Base-by-base conservation (phyloP, 2,113 vertebrate species). In the Sylvietta virens region DNA sequence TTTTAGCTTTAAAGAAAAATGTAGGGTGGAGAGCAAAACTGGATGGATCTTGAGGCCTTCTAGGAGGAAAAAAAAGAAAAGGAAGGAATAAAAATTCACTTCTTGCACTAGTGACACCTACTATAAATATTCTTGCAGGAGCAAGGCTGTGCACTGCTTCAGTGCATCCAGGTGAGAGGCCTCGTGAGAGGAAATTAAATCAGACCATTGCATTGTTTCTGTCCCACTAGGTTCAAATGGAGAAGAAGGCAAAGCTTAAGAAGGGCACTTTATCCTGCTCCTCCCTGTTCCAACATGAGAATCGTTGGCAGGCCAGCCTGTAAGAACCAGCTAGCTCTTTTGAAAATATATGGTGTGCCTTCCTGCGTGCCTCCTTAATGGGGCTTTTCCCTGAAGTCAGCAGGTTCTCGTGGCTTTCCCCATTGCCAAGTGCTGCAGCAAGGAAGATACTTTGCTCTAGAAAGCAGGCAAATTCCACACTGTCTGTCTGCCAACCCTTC, bases 101-200 rank as follows among this genome's bases (percentile, higher is more conserved):
- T 81, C 57, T 88, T 81, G 39, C 71, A 40, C 24, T 58, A 42
- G 66, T 50, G 64, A 35, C 91, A 31, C 64, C 47, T 42, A 16
- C 64, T 88, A 24, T 86, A 86, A 90, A 73, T 92, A 83, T 74
- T 62, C 62, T 35, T 78, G 40, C 56, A 81, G 82, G 40, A 92
- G 47, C 85, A 92, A 81, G 72, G 39, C 47, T 90, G 13, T 66
- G 57, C 50, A 28, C 62, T 86, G 67, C 86, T 93, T 90, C 79
- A 66, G 60, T 93, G 88, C 94, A 83, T 88, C 67, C 91, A 92
- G 92, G 86, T 96, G 86, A 96, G 86, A 90, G 88, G 64, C 82
- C 82, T 95, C 8, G 8, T 1, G 27, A 95, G 72, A 94, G 64
- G 82, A 96, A 95, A 70, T 94, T 73, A 88, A 90, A 47, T 77